Conservation (phyloP, 2,113 vertebrate species). For the Chloropsis cyanopogon region DNA sequence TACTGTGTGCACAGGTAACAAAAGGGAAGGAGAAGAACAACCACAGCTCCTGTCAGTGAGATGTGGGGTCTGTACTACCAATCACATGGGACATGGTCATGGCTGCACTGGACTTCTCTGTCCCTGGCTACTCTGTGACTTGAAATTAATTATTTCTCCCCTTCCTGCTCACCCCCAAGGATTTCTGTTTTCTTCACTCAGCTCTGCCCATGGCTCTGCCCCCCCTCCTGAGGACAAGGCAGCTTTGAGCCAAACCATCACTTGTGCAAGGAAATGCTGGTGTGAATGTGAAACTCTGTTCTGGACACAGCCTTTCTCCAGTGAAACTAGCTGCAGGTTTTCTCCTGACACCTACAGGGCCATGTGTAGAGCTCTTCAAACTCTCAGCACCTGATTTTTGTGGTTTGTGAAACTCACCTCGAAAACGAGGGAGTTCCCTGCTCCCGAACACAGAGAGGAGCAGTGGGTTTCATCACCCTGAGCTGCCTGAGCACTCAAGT, state of each 20-base stretch:
- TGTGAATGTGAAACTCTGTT: background rate
- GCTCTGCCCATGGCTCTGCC: background rate
- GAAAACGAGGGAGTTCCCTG: background rate
- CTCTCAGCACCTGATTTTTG: background rate
- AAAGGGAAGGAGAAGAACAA: background rate
- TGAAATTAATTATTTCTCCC: background rate
- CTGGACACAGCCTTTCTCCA: background rate
- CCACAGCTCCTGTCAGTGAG: background rate
- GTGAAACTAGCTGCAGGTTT: background rate
- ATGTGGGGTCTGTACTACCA: background rate
- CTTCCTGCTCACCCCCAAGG: background rate
- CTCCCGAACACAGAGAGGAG: background rate
- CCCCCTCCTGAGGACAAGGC: background rate
- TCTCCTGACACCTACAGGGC: background rate
- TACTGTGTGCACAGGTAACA: background rate
- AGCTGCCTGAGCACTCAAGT: background rate
- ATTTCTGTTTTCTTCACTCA: background rate
- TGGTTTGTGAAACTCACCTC: background rate
- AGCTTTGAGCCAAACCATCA: background rate
- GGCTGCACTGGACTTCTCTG: background rate
- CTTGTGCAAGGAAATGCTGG: background rate
- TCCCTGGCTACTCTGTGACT: background rate
- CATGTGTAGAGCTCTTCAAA: background rate
- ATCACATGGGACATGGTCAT: fast-evolving
- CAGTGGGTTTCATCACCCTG: background rate